phyloP scores from a whole-genome alignment of 2,888 invertebrate genomes.

The Bellardia bayeri region DNA sequence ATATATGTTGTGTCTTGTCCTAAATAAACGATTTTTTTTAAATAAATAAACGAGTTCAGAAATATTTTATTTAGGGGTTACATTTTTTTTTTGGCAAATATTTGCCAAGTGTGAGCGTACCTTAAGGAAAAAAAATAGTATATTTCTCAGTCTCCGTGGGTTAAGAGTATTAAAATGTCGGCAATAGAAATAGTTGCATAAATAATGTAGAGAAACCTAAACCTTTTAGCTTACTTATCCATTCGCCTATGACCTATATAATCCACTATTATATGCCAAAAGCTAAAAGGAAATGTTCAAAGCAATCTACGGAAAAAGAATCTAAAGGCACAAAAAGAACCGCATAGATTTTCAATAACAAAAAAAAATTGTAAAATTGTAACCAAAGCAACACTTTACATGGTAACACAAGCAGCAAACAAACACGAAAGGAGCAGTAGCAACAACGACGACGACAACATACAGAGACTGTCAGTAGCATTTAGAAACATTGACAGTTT shows the following conservation, averaged over 20 bases:
- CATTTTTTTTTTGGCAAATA: no score
- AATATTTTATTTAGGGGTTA: no score
- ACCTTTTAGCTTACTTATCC: not conserved
- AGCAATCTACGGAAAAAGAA: slow-evolving; percentile 1
- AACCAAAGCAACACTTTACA: slow-evolving; percentile 39
- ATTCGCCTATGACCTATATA: not conserved
- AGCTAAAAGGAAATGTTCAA: slow-evolving; percentile 39
- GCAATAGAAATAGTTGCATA: no score
- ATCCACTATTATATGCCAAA: not conserved
- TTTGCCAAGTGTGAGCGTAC: no score
- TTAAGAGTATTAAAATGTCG: no score
- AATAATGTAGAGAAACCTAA: no score
- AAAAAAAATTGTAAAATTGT: not conserved
- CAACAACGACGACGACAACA: slow-evolving; percentile 33
- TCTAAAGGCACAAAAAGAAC: not conserved
- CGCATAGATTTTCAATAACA: slow-evolving; percentile 9
- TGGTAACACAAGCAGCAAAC: slow-evolving; percentile 6
- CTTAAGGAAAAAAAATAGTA: no score
- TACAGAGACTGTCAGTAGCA: slow-evolving; percentile 68
- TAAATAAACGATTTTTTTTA: no score
- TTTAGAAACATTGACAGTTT: slow-evolving; percentile 60
- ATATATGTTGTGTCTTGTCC: no score
- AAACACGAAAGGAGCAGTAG: not conserved
- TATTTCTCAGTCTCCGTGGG: no score
- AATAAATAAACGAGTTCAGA: no score